Evolutionary conservation across 2,888 invertebrate genomes (phyloP).

Genomic region (Galeruca laticollis): DNA sequence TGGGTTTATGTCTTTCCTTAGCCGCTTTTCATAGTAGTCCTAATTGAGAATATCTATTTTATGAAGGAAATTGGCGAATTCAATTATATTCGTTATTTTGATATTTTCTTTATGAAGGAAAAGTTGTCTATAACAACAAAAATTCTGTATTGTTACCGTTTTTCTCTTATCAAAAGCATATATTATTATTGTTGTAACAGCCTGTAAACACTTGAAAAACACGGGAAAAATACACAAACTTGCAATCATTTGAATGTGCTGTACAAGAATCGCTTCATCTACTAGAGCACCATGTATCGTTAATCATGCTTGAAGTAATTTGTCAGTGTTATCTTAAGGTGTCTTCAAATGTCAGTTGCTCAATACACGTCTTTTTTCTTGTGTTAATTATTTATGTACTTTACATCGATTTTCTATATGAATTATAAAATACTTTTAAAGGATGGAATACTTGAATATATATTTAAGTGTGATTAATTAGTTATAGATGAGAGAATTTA

Average conservation of each 20-base stretch:
- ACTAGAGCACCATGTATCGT: constrained; percentile 44
- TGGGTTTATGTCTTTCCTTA: too few relatives aligned
- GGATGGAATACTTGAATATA: too few relatives aligned
- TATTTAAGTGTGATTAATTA: too few relatives aligned
- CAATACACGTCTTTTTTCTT: constrained; percentile 2
- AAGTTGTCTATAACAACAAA: too few relatives aligned
- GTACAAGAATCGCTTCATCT: constrained; percentile 32
- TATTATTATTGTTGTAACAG: constrained; percentile 32
- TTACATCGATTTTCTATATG: not conserved
- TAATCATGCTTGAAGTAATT: constrained; percentile 57
- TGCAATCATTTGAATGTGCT: constrained; percentile 28
- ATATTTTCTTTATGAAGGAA: too few relatives aligned
- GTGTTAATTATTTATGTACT: not conserved
- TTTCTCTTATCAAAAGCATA: constrained; percentile 17
- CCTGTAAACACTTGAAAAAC: constrained; percentile 38
- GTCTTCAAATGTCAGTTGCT: constrained; percentile 38
- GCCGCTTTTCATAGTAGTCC: too few relatives aligned
- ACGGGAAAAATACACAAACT: constrained; percentile 39
- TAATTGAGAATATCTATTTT: too few relatives aligned
- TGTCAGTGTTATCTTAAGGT: constrained; percentile 57
- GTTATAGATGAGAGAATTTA: too few relatives aligned
- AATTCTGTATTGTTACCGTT: too few relatives aligned
- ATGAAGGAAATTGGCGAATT: too few relatives aligned
- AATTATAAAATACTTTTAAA: not conserved
- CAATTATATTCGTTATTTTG: too few relatives aligned